phyloP scores from a whole-genome alignment of 2,888 invertebrate genomes.

The Diadromus collaris region DNA sequence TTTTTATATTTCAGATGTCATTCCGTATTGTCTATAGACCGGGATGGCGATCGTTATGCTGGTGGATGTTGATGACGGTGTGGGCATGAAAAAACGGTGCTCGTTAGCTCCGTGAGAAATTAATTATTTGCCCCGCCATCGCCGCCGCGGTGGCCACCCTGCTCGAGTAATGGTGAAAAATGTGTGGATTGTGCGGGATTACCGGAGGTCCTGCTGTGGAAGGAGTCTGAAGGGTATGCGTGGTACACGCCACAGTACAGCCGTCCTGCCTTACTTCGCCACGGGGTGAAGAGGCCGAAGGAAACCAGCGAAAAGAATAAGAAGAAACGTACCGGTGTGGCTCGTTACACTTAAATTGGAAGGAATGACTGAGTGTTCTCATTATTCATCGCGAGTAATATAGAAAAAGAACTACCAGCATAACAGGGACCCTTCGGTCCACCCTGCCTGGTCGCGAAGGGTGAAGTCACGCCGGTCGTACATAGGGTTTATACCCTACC shows the following conservation, averaged over 20 bases:
- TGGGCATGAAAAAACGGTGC: slow-evolving; percentile 70
- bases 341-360: slow-evolving; percentile 80
- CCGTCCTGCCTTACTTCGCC: slow-evolving; percentile 53
- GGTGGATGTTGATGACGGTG: slow-evolving; percentile 54
- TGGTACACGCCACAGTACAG: slow-evolving; percentile 47
- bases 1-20: slow-evolving; percentile 72
- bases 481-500: slow-evolving; percentile 43
- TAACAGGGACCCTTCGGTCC: slow-evolving; percentile 28
- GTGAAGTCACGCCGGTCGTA: slow-evolving; percentile 57
- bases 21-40: slow-evolving; percentile 70
- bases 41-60: slow-evolving; percentile 37
- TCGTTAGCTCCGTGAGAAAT: slow-evolving; percentile 80
- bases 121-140: slow-evolving; percentile 78
- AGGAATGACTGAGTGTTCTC: slow-evolving; percentile 79
- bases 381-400: slow-evolving; percentile 79
- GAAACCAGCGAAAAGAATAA: slow-evolving; percentile 76
- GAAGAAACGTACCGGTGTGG: slow-evolving; percentile 80
- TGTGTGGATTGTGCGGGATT: slow-evolving; percentile 79
- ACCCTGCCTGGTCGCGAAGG: slow-evolving; percentile 56
- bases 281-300: slow-evolving; percentile 38
- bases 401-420: slow-evolving; percentile 69
- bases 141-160: slow-evolving; percentile 60
- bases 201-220: slow-evolving; percentile 65
- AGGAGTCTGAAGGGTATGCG: slow-evolving; percentile 56
- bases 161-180: slow-evolving; percentile 79